Evolutionary conservation across 1,140 invertebrate species (phyloP).

Genomic region (Lucilia sericata): DNA sequence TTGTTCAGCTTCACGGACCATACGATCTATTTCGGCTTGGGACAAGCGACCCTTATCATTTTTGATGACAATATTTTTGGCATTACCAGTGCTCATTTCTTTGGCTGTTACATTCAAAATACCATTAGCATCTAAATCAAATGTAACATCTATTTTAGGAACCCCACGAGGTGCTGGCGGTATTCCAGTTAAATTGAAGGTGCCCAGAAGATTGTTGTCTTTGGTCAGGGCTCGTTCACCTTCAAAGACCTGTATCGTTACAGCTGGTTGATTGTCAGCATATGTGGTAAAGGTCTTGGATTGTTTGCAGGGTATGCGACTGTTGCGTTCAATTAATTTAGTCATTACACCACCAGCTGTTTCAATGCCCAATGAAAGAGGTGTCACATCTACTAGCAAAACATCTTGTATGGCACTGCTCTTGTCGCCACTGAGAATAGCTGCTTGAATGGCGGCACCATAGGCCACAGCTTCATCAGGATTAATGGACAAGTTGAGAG

Average conservation of each 20-base stretch:
- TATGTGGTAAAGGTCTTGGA: constrained; percentile 77
- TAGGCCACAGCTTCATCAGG: constrained; percentile 83
- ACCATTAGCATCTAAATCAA: constrained; percentile 75
- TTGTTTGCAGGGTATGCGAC: constrained; percentile 75
- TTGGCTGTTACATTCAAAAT: constrained; percentile 75
- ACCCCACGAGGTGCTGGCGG: constrained; percentile 85
- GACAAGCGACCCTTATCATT: constrained; percentile 86
- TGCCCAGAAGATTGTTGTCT: constrained; percentile 82
- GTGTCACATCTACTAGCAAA: constrained; percentile 72
- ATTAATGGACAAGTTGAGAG: constrained; percentile 79
- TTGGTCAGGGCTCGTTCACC: constrained; percentile 79
- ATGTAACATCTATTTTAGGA: constrained; percentile 79
- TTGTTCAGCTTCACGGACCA: constrained; percentile 60
- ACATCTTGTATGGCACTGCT: constrained; percentile 70
- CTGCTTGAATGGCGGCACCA: constrained; percentile 81
- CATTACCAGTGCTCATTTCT: constrained; percentile 71
- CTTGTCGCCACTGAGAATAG: constrained; percentile 76
- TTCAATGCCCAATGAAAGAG: constrained; percentile 73
- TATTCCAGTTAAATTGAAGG: constrained; percentile 83
- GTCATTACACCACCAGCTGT: constrained; percentile 75
- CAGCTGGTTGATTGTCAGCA: constrained; percentile 78
- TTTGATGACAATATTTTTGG: constrained; percentile 84
- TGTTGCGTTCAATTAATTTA: constrained; percentile 76
- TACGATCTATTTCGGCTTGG: constrained; percentile 83
- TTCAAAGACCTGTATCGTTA: constrained; percentile 78